Base-by-base conservation (phyloP, 2,797 vertebrate species). In the Thalassophryne amazonica region DNA sequence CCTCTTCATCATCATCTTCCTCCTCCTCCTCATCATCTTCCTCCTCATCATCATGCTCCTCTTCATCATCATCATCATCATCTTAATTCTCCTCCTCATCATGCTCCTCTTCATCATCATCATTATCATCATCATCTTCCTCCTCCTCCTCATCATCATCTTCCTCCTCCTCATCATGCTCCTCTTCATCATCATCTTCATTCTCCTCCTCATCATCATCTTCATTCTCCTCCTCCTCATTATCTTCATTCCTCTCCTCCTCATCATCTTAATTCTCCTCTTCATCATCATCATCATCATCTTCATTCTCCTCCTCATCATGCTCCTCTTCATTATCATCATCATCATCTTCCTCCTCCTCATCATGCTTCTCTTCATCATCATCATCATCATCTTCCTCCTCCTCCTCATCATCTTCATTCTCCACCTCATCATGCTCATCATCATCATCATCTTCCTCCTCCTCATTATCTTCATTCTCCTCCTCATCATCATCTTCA, bases 401-500 rank as follows among this genome's bases (percentile, higher is more conserved):
- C 0, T 40, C 35, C 0, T 20, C 37, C 4, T 47, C 42, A 1
- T 23, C 56, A 1, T 20, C 15, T 1, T 27, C 33, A 0, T 25
- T 15, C 0, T 47, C 59, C 0, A 59, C 51, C 2, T 56, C 63
- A 1, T 23, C 66, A 19, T 43, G 59, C 2, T 21, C 36, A 6
- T 55, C 42, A 5, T 12, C 45, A 2, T 17, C 7, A 0, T 33
- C 61, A 18, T 6, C 68, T 1, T 46, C 51, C 3, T 24, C 60
- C 2, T 29, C 51, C 12, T 47, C 49, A 4, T 55, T 43, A 1
- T 59, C 51, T 11, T 15, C 29, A n/a, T 18, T 55, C 2, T 52
- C 57, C 3, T 64, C 74, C 1, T 71, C 59, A 2, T 75, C 72
- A 20, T 70, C 66, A 27, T 16, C 25, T 2, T 21, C 25, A 0